Evolutionary conservation across 2,797 vertebrate species (phyloP).

Genomic region (Myripristis murdjan): DNA sequence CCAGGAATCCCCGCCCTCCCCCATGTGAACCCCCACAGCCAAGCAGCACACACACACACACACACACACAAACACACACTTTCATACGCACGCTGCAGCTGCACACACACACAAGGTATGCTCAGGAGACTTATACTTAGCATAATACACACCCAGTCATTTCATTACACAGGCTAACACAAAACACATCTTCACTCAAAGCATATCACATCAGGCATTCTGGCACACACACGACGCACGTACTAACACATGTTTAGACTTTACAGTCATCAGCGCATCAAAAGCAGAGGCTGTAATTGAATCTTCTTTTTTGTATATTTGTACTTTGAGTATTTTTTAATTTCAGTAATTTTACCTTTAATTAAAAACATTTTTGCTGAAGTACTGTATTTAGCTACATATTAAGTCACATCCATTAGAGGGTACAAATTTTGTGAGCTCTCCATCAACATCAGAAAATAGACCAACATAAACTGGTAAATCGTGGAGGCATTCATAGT

Average conservation of each 20-base stretch:
- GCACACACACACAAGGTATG: constrained; percentile 15
- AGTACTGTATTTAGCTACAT: too few relatives aligned
- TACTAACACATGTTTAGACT: constrained; percentile 57
- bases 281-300: too few relatives aligned
- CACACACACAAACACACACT: too few relatives aligned
- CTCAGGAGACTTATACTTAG: constrained; percentile 19
- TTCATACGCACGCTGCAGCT: constrained; percentile 29
- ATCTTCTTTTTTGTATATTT: too few relatives aligned
- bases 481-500: too few relatives aligned
- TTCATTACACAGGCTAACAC: constrained; percentile 31
- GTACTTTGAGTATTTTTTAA: too few relatives aligned
- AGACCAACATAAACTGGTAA: too few relatives aligned
- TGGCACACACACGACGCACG: constrained; percentile 61
- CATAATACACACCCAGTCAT: constrained; percentile 31
- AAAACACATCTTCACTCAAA: constrained; percentile 33
- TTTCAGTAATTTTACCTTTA: too few relatives aligned
- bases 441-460: too few relatives aligned
- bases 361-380: too few relatives aligned
- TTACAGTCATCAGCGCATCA: constrained; percentile 61
- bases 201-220: constrained; percentile 59
- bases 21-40: constrained; percentile 63
- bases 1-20: constrained; percentile 71
- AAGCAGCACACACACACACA: constrained; percentile 18
- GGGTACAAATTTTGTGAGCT: too few relatives aligned
- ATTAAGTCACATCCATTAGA: too few relatives aligned